Evolutionary conservation across 1,140 invertebrate species (phyloP).

Genomic region (Psilanteris sp.): DNA sequence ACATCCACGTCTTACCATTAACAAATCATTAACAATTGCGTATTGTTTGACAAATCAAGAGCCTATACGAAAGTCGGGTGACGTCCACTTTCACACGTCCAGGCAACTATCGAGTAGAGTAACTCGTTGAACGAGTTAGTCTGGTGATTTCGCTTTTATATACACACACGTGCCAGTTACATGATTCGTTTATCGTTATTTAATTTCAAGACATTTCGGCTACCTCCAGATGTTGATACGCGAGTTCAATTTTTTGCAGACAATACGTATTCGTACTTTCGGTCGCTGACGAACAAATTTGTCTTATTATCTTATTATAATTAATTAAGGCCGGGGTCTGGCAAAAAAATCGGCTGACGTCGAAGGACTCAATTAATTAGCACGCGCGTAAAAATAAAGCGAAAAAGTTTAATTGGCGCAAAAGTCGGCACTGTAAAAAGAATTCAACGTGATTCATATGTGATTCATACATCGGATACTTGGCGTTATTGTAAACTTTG

Average conservation of each 20-base stretch:
- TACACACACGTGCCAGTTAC: conserved; percentile 60
- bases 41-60: conserved; percentile 44
- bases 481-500: conserved; percentile 23
- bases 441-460: conserved; percentile 27
- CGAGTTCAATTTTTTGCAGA: conserved; percentile 6
- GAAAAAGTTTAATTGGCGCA: conserved; percentile 46
- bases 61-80: conserved; percentile 67
- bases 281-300: conserved; percentile 11
- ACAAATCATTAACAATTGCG: conserved; percentile 27
- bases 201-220: conserved; percentile 49
- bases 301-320: conserved; percentile 44
- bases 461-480: conserved; percentile 31
- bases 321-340: conserved; percentile 18
- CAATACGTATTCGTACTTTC: conserved; percentile 8
- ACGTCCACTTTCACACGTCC: conserved; percentile 70
- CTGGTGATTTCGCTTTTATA: conserved; percentile 60
- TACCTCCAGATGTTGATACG: conserved; percentile 28
- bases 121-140: conserved; percentile 59
- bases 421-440: conserved; percentile 15
- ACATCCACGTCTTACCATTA: conserved; percentile 2
- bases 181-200: conserved; percentile 58
- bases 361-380: conserved; percentile 57
- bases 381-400: conserved; percentile 19
- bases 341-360: conserved; percentile 39
- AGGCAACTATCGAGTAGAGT: conserved; percentile 61